Conservation (phyloP, 1,140 invertebrate genomes). For the Paraescarpia echinospica region DNA sequence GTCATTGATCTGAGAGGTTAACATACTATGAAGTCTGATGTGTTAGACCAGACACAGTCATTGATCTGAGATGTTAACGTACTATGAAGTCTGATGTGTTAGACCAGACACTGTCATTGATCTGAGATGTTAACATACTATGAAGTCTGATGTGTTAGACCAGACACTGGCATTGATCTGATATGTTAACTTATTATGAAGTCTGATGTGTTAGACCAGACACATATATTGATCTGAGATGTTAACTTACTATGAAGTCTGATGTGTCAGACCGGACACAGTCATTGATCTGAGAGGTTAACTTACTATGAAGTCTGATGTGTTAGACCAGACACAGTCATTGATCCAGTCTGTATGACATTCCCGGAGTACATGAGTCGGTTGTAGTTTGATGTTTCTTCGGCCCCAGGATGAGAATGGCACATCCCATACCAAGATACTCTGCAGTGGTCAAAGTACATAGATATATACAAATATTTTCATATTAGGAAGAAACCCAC, state of each 20-base stretch:
- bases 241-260: conserved; percentile 45
- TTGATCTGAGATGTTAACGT: too few relatives aligned
- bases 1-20: conserved; percentile 39
- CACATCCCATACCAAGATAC: conserved; percentile 20
- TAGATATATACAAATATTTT: too few relatives aligned
- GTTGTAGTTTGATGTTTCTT: background rate
- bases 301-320: conserved; percentile 46
- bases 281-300: conserved; percentile 50
- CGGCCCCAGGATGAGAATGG: background rate
- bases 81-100: too few relatives aligned
- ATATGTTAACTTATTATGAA: conserved; percentile 48
- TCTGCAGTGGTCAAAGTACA: conserved; percentile 1
- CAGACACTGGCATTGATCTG: too few relatives aligned
- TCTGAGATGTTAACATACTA: too few relatives aligned
- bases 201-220: conserved; percentile 51
- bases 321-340: conserved; percentile 52
- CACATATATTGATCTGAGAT: too few relatives aligned
- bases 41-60: conserved; percentile 51
- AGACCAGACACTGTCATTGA: too few relatives aligned
- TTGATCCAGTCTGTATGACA: conserved; percentile 58
- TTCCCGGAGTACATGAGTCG: conserved; percentile 31
- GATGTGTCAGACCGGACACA: conserved; percentile 51
- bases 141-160: too few relatives aligned
- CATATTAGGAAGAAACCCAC: too few relatives aligned
- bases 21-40: conserved; percentile 45